phyloP scores from a whole-genome alignment of 2,797 vertebrate species.

The Glyptemys insculpta region DNA sequence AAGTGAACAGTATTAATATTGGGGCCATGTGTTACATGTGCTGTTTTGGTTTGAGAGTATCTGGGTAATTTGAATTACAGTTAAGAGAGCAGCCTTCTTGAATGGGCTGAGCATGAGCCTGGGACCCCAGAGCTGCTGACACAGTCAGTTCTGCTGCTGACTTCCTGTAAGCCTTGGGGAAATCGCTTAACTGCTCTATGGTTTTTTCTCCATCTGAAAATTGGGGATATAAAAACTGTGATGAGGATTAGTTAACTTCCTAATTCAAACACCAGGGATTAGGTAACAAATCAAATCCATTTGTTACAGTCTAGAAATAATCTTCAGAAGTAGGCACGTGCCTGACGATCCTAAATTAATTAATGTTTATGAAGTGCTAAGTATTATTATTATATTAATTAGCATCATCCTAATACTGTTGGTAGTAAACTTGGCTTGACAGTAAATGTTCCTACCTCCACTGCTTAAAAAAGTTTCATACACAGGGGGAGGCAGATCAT shows the following conservation, averaged over 20 bases:
- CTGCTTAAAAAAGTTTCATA: neutral
- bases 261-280: neutral
- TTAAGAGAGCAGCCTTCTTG: neutral
- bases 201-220: neutral
- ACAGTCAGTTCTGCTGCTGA: neutral
- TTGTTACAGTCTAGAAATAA: neutral
- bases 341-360: neutral
- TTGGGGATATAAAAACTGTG: neutral
- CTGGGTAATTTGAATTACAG: neutral
- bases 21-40: neutral
- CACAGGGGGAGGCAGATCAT: neutral
- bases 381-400: neutral
- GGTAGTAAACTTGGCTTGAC: neutral
- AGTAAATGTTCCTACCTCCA: neutral
- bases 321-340: neutral
- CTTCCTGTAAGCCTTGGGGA: neutral
- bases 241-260: constrained; percentile 25
- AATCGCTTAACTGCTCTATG: rapidly evolving
- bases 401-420: neutral
- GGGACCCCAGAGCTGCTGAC: neutral
- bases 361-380: neutral
- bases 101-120: neutral
- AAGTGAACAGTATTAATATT: neutral
- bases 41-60: neutral
- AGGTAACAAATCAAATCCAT: constrained; percentile 28